These are phyloP conservation scores for Spodoptera frugiperda DNA, from an alignment of 1,140 invertebrate species.

Conservation along the genomic window DNA sequence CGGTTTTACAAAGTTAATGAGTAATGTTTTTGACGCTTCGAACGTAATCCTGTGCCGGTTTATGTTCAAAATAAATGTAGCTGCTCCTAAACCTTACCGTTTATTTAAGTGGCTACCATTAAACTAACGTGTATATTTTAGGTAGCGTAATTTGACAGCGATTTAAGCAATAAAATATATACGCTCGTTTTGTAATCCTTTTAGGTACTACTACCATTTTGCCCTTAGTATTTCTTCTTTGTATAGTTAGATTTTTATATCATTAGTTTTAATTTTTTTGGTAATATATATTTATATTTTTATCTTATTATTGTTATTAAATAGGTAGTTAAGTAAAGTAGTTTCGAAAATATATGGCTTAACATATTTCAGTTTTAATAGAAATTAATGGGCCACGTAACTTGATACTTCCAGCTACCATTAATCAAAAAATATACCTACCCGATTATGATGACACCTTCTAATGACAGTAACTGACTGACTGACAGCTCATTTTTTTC, in stretches of 20 bases:
- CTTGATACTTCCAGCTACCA: slow-evolving; percentile 15
- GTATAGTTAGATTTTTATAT: too few relatives aligned
- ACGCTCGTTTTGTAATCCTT: not conserved
- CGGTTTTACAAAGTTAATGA: slow-evolving; percentile 25
- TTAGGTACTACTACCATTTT: not conserved
- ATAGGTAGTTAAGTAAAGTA: too few relatives aligned
- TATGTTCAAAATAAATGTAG: slow-evolving; percentile 32
- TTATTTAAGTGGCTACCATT: slow-evolving; percentile 42
- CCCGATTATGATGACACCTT: not conserved
- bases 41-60: slow-evolving; percentile 26
- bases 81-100: slow-evolving; percentile 30
- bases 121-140: slow-evolving; percentile 30
- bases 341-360: too few relatives aligned
- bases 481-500: too few relatives aligned
- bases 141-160: slow-evolving; percentile 20
- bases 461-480: not conserved
- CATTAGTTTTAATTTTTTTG: too few relatives aligned
- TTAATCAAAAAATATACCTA: not conserved
- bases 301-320: too few relatives aligned
- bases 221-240: too few relatives aligned
- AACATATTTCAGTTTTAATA: not conserved
- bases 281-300: too few relatives aligned
- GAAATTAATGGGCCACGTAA: not conserved
- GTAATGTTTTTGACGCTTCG: slow-evolving; percentile 40
- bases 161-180: slow-evolving; percentile 17